These are phyloP conservation scores for Acanthosepion esculentum DNA, from an alignment of 2,888 invertebrate genomes.

Conservation along the genomic window DNA sequence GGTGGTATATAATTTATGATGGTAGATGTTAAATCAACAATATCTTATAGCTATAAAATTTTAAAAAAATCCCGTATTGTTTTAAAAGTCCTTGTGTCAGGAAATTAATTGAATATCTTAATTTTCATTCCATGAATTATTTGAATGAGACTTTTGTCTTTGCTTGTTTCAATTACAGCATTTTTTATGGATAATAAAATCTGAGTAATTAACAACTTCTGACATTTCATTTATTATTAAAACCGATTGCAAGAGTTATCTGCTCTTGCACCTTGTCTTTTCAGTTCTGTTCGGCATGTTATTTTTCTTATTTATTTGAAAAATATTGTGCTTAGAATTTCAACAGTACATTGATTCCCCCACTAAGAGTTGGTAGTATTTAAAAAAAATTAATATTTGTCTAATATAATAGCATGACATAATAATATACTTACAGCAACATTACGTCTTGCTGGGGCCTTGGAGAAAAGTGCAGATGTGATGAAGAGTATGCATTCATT, in stretches of 20 bases:
- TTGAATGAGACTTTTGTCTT: too few species aligned
- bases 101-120: too few species aligned
- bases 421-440: conserved; percentile 81
- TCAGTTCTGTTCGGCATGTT: background rate
- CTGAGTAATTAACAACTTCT: too few species aligned
- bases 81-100: too few species aligned
- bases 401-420: background rate
- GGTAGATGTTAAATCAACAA: too few species aligned
- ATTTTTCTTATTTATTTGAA: background rate
- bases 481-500: conserved; percentile 98
- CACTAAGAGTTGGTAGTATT: background rate
- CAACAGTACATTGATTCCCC: background rate
- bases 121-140: too few species aligned
- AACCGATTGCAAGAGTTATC: background rate
- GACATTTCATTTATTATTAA: too few species aligned
- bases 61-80: too few species aligned
- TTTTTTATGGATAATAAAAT: too few species aligned
- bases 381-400: background rate
- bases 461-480: conserved; percentile 97
- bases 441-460: conserved; percentile 90
- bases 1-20: too few species aligned
- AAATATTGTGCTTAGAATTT: background rate
- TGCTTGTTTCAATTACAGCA: too few species aligned
- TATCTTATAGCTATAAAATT: too few species aligned
- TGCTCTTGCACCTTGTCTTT: background rate